Conservation (phyloP, 2,888 invertebrate genomes). For the Hypselothyrea guttata region DNA sequence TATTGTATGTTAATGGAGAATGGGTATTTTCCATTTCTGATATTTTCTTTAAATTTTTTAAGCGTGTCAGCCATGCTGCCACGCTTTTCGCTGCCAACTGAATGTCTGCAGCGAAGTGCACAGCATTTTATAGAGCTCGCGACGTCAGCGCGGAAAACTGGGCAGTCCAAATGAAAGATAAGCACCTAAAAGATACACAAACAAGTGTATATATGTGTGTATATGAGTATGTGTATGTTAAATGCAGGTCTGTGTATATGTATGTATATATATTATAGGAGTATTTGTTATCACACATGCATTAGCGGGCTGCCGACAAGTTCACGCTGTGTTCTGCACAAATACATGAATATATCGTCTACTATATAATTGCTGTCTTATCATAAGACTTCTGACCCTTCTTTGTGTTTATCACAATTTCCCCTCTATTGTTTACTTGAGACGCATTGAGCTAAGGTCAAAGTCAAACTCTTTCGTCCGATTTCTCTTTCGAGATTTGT, state of each 20-base stretch:
- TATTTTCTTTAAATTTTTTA: no score
- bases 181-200: slow-evolving; percentile 23
- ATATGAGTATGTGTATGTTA: slow-evolving; percentile 34
- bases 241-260: slow-evolving; percentile 19
- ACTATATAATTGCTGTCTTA: slow-evolving; percentile 13
- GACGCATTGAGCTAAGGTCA: slow-evolving; percentile 13
- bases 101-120: slow-evolving; percentile 29
- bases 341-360: not conserved
- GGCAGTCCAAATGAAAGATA: no score
- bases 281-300: not conserved
- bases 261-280: slow-evolving; percentile 6
- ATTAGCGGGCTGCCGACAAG: slow-evolving; percentile 18
- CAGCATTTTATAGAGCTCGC: slow-evolving; percentile 55
- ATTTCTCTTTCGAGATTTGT: slow-evolving; percentile 7
- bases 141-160: slow-evolving; percentile 25
- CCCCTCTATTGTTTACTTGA: slow-evolving; percentile 20
- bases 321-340: slow-evolving; percentile 16
- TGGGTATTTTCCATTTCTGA: no score
- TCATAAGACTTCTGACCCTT: slow-evolving; percentile 37
- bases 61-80: slow-evolving; percentile 40
- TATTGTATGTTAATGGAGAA: no score
- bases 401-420: slow-evolving; percentile 41
- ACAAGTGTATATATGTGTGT: slow-evolving; percentile 9
- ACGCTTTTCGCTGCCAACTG: slow-evolving; percentile 54
- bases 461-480: slow-evolving; percentile 38